Base-by-base conservation (phyloP, 1,140 invertebrate genomes). In the Drosophila jambulina region DNA sequence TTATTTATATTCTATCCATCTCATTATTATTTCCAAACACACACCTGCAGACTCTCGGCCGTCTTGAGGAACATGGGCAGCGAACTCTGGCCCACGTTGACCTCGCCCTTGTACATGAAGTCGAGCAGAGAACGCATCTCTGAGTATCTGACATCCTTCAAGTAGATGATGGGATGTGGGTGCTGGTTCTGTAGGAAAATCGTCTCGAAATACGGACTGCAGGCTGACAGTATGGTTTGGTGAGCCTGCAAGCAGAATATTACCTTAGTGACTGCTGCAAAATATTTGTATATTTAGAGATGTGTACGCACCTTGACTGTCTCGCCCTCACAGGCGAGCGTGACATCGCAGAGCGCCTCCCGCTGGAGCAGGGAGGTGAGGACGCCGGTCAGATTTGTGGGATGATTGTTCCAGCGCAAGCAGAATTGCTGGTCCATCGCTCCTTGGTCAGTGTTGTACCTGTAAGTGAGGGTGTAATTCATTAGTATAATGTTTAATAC, bases 341-440 rank as follows among this genome's bases (percentile, higher is more conserved):
- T 98, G 80, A 98, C 97, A 95, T 97, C 97, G 92, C 97, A 97
- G 78, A 98, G 95, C 81, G 96, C 96, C 94, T 97, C 97, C 93
- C 97, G 94, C 93, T 97, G 96, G 85, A 98, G 94, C 91, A 98
- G 94, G 82, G 96, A 97, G 92, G 96, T 97, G 86, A 98, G 94
- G 90, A 98, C 97, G 94, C 97, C 96, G 86, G 97, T 97, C 93
- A 98, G 94, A 94, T 98, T 98, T 93, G 95, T 95, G 92, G 96
- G 97, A 94, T 98, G 97, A 94, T 98, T 98, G 95, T 98, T 98
- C 97, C 97, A 98, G 93, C 97, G 96, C 92, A 98, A 95, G 94
- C 97, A 98, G 94, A 97, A 98, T 95, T 98, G 97, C 95, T 98
- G 97, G 95, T 97, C 97, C 96, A 97, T 97, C 94, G 94, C 95